Evolutionary conservation across 2,113 vertebrate genomes (phyloP), one percentile per base, ranked within the genome.

Genomic region (Heloderma charlesbogerti): DNA sequence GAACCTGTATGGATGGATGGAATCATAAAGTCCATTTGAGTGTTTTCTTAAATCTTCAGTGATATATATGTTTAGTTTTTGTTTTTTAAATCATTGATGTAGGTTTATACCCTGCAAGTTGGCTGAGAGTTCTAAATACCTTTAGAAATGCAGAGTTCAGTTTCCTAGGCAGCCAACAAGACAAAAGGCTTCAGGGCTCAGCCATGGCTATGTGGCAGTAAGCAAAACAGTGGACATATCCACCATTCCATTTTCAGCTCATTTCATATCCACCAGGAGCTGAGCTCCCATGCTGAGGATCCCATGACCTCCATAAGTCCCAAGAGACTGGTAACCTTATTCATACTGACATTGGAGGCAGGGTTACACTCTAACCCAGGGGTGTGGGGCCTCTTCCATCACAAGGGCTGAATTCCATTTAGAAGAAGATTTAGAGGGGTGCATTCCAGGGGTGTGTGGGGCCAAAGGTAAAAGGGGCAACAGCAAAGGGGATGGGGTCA

Each of bases 1-100:
- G 31, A 86, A 88, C 88, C 88, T 71, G 88, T 88, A 48, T 54
- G 91, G 86, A 93, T 86, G 84, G 90, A 94, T 95, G 95, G 94
- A 94, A 94, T 89, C 91, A 77, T 90, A 88, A 78, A 87, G 82
- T 92, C 67, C 72, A 90, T 91, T 43, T 86, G 71, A 71, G 86
- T 54, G 60, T 87, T 94, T 90, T 63, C 93, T 91, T 92, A 91
- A 74, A 86, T 87, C 40, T 71, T 48, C 16, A 0, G 66, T 8
- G 15, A 45, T 57, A 31, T 51, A 81, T 1, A 20, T 63, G 5
- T 34, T 81, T 15, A 1, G 13, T 54, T 51, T 34, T 54, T 20
- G 3, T 51, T 51, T 78, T 54, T 54, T 8, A 54, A 54, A 54
- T 54, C 51, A 54, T 54, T 54, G 51, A 5, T 27, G 51, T 51